Conservation (phyloP, 2,888 invertebrate species). For the Esperia sulphurella region DNA sequence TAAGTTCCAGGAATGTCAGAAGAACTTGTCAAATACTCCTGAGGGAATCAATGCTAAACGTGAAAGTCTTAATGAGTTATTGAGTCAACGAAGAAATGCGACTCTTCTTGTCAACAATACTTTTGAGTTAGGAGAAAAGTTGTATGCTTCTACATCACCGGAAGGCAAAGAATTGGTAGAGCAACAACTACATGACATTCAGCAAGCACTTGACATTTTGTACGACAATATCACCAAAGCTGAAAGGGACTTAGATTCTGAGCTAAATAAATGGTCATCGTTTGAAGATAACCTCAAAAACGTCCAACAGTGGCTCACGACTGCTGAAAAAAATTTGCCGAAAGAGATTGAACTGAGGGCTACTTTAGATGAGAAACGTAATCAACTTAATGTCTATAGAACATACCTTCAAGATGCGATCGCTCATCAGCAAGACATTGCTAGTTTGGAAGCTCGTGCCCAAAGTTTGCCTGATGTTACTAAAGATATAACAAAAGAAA, state of each 20-base stretch:
- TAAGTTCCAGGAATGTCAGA: conserved; percentile 83
- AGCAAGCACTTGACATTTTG: conserved; percentile 88
- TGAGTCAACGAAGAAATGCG: conserved; percentile 87
- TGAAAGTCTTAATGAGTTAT: conserved; percentile 84
- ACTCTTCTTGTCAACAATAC: conserved; percentile 89
- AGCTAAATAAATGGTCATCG: conserved; percentile 92
- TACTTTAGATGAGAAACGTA: conserved; percentile 94
- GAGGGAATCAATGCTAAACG: conserved; percentile 85
- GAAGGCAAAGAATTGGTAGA: conserved; percentile 93
- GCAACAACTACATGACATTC: conserved; percentile 90
- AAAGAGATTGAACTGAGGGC: conserved; percentile 89
- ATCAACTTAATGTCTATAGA: conserved; percentile 91
- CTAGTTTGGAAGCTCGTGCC: conserved; percentile 88
- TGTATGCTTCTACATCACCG: conserved; percentile 90
- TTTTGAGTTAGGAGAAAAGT: conserved; percentile 92
- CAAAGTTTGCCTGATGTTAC: conserved; percentile 89
- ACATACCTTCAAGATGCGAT: conserved; percentile 89
- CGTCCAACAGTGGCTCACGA: conserved; percentile 88
- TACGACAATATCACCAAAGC: conserved; percentile 89
- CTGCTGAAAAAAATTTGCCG: conserved; percentile 86
- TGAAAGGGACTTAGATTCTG: conserved; percentile 89
- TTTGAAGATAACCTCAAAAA: conserved; percentile 92
- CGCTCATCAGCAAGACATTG: conserved; percentile 90
- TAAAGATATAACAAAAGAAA: conserved; percentile 85
- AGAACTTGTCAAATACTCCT: conserved; percentile 81